These are phyloP conservation scores for Montipora efflorescens DNA, from an alignment of 64 coral and sea anemone species.

Conservation along the genomic window DNA sequence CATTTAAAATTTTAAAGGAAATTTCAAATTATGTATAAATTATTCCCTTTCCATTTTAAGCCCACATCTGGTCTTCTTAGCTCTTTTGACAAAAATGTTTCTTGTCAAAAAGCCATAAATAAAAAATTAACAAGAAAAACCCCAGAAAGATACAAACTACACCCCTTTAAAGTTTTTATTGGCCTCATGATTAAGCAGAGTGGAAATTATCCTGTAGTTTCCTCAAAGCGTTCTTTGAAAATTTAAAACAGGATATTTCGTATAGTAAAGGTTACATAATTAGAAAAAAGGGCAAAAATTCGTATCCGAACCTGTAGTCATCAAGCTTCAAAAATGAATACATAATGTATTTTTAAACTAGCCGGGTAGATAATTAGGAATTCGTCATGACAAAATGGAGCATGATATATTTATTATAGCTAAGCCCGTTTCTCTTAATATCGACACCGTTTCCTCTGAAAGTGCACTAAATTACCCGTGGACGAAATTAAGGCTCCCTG, in stretches of 20 bases:
- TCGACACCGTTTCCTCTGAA: not conserved
- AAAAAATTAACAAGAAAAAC: not conserved
- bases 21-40: slow-evolving; percentile 5
- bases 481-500: not conserved
- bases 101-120: slow-evolving; percentile 3
- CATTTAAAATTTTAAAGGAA: not conserved
- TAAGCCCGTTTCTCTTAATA: not conserved
- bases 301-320: not conserved
- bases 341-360: not conserved
- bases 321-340: slow-evolving; percentile 14
- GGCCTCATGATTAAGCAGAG: not conserved
- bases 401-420: not conserved
- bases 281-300: slow-evolving; percentile 18
- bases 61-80: slow-evolving; percentile 36
- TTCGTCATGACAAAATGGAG: not conserved
- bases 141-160: slow-evolving; percentile 21
- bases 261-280: not conserved
- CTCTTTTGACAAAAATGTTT: not conserved
- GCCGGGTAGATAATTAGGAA: not conserved
- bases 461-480: not conserved
- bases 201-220: not conserved
- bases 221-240: not conserved
- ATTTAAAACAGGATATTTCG: not conserved
- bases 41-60: not conserved
- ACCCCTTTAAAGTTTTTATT: slow-evolving; percentile 17